Percentiles rank a stretch among this genome's conserved stretches.
phyloP scores from a whole-genome alignment of 2,797 vertebrate genomes.

The Lophotriccus pileatus region DNA sequence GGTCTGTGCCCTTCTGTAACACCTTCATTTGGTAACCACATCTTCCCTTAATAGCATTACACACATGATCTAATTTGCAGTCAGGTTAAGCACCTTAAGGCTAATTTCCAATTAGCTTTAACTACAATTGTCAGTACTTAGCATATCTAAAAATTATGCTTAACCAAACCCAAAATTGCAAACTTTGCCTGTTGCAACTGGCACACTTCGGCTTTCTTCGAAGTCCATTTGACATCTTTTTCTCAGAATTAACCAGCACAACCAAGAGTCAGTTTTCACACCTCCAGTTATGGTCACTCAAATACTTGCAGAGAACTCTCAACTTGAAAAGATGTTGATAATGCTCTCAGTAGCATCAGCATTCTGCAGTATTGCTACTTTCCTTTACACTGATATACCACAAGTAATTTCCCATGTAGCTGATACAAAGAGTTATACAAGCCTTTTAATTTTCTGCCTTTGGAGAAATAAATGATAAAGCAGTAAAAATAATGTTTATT shows the following conservation, averaged over 20 bases:
- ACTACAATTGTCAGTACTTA: not conserved
- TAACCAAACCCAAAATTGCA: not conserved
- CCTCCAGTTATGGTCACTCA: not conserved
- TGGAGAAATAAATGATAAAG: not conserved
- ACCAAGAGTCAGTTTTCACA: not conserved
- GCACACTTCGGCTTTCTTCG: not conserved
- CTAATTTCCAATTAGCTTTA: not conserved
- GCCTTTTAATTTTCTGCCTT: not conserved
- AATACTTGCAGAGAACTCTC: not conserved
- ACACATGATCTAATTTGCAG: not conserved
- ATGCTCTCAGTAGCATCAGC: not conserved
- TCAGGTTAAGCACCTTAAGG: not conserved
- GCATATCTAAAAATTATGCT: not conserved
- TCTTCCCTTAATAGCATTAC: not conserved
- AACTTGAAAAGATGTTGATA: not conserved
- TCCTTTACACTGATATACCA: not conserved
- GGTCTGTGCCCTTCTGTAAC: not conserved
- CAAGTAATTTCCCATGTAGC: not conserved
- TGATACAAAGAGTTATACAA: not conserved
- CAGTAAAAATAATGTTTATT: not conserved
- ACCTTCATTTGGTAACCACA: not conserved
- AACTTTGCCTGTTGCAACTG: not conserved
- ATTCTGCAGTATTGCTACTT: not conserved
- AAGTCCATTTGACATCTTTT: not conserved
- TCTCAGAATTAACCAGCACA: not conserved